Conservation (phyloP, 1,140 invertebrate species). For the Zaprionus ornatus region DNA sequence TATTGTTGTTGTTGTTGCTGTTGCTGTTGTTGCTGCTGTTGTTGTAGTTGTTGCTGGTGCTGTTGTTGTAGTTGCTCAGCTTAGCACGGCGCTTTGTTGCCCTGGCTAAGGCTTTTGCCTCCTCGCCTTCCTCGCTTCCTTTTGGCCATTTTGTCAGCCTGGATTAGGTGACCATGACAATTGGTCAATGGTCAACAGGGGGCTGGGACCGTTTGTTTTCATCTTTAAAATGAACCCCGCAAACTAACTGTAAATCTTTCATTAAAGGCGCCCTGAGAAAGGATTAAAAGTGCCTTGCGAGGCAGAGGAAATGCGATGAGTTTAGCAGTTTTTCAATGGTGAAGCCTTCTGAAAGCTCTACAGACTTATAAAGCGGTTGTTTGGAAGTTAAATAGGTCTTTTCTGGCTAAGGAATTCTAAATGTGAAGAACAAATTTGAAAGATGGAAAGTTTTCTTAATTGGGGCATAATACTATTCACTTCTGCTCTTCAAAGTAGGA, state of each 20-base stretch:
- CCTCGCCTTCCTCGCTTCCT: background rate
- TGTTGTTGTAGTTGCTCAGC: slow-evolving; percentile 34
- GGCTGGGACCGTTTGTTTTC: slow-evolving; percentile 32
- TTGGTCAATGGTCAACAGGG: slow-evolving; percentile 43
- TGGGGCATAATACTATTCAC: no score
- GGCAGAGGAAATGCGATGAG: no score
- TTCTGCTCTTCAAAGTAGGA: no score
- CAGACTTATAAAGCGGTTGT: no score
- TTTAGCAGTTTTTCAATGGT: no score
- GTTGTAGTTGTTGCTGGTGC: slow-evolving; percentile 2
- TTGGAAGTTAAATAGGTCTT: no score
- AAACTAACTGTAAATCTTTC: background rate
- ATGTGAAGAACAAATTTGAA: no score
- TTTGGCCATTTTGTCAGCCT: slow-evolving; percentile 53
- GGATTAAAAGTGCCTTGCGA: background rate
- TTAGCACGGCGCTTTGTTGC: slow-evolving; percentile 39
- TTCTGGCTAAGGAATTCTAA: no score
- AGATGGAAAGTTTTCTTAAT: no score
- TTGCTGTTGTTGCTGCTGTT: background rate
- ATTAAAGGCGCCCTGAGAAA: slow-evolving; percentile 2
- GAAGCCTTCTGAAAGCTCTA: no score
- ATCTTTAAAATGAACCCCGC: slow-evolving; percentile 13
- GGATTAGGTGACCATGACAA: slow-evolving; percentile 81
- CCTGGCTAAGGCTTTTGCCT: slow-evolving; percentile 43
- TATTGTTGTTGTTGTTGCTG: no score